A percentile compares a stretch with the other conserved stretches of the same genome.
Evolutionary conservation across 2,113 vertebrate species (phyloP).

Genomic region (Lamprologus tigripictilis): DNA sequence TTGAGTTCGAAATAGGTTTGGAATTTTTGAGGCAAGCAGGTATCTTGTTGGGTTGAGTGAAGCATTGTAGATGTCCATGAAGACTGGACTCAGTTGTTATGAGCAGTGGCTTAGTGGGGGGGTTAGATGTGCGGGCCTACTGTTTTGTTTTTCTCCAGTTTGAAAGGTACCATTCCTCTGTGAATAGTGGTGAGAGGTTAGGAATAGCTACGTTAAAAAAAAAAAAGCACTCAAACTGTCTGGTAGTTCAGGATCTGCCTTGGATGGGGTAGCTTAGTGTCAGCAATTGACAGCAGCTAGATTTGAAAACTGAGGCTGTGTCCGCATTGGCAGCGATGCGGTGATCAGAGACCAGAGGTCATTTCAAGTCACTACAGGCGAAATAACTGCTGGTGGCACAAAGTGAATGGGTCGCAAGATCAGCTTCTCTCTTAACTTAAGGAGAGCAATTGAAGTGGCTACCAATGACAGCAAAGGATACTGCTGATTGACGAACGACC

Average conservation of each 20-base stretch:
- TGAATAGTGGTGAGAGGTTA: background rate
- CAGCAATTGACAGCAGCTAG: background rate
- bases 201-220: background rate
- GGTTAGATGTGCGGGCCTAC: fast-evolving
- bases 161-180: background rate
- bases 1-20: background rate
- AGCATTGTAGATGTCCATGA: background rate
- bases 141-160: background rate
- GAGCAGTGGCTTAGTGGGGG: background rate
- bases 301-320: background rate
- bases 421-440: background rate
- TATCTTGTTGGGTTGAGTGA: background rate
- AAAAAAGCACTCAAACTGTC: background rate
- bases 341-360: background rate
- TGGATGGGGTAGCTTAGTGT: background rate
- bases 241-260: background rate
- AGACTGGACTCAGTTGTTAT: background rate
- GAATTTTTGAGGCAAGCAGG: background rate
- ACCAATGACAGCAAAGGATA: background rate
- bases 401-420: background rate
- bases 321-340: background rate
- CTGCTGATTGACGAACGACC: fast-evolving
- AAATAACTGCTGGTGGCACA: background rate
- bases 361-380: background rate
- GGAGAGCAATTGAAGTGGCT: background rate